Evolutionary conservation across 2,797 vertebrate species (phyloP), one percentile per base, ranked within the genome.

Genomic region (Ficedula albicollis): DNA sequence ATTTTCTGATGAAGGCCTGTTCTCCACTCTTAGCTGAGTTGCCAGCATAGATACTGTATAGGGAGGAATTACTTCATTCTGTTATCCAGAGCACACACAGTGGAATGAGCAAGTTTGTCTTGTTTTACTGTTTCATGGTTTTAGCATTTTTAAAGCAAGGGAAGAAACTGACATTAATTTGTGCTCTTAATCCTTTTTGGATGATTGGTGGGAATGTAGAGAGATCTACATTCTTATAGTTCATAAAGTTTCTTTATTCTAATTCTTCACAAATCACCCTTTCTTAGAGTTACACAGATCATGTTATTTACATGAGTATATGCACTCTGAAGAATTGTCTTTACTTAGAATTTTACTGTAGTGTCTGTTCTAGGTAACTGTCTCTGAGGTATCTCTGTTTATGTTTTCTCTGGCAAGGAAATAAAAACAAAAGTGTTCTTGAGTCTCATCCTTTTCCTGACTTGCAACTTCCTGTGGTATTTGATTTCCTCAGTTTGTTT

Each of bases 401-500:
- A 58, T 59, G 20, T 79, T 95, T 94, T 79, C 70, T 15, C 39
- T 60, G 44, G 74, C 23, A 52, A 93, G 78, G 68, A 92, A 92
- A 87, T 90, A 89, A 83, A 95, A 95, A 19, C 67, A 85, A 69
- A 94, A 88, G 29, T 67, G 34, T 94, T 93, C 63, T 88, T 72
- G 34, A 75, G 69, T 83, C 64, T 73, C 90, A 66, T 64, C 54
- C 73, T 82, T 81, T 95, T 95, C 84, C 90, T 89, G 92, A 66
- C 69, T 92, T 84, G 81, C 43, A 87, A 5, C 84, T 96, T 96
- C 92, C 95, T 95, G 70, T 89, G 67, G 43, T 2, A 1, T 92
- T 94, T 94, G 15, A 62, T 95, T 94, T 95, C 89, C 80, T 90
- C 29, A 30, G 62, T 90, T 94, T 94, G 78, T 93, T 92, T 89